phyloP scores from a whole-genome alignment of 2,888 invertebrate species.

The Pterostichus madidus region DNA sequence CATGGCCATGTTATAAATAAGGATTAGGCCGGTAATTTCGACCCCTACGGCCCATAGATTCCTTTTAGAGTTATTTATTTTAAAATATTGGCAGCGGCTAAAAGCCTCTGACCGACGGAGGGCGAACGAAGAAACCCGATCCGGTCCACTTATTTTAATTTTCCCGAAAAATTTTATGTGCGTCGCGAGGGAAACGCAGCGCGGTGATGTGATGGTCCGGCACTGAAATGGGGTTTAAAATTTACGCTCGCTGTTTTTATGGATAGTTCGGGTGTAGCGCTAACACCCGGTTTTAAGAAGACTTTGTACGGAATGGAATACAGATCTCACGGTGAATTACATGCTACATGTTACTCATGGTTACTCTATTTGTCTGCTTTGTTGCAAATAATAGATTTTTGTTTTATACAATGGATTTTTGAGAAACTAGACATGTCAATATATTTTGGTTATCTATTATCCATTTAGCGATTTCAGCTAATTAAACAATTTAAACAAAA shows the following conservation, averaged over 20 bases:
- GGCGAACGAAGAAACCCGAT: slow-evolving; percentile 71
- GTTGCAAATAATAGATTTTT: too few species aligned
- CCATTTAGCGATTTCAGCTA: too few species aligned
- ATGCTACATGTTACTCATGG: too few species aligned
- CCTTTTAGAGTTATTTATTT: slow-evolving; percentile 78
- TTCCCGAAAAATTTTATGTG: slow-evolving; percentile 75
- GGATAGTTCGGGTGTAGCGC: slow-evolving; percentile 28
- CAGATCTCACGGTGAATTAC: too few species aligned
- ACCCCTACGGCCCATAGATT: slow-evolving; percentile 76
- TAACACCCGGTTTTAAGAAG: too few species aligned
- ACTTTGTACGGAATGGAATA: too few species aligned
- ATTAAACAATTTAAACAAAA: too few species aligned
- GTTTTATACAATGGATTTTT: neutral
- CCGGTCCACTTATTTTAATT: slow-evolving; percentile 78
- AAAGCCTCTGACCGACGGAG: slow-evolving; percentile 71
- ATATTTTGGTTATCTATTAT: too few species aligned
- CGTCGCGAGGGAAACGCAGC: slow-evolving; percentile 52
- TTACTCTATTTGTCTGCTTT: too few species aligned
- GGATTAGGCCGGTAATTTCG: slow-evolving; percentile 77
- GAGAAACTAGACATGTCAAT: too few species aligned
- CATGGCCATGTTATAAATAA: slow-evolving; percentile 77
- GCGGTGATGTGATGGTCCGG: slow-evolving; percentile 44
- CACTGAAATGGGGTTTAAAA: slow-evolving; percentile 53
- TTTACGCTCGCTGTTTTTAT: slow-evolving; percentile 52
- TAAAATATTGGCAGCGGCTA: slow-evolving; percentile 77